Evolutionary conservation across 2,888 invertebrate genomes (phyloP).

Genomic region (Hypomecis atomaria): DNA sequence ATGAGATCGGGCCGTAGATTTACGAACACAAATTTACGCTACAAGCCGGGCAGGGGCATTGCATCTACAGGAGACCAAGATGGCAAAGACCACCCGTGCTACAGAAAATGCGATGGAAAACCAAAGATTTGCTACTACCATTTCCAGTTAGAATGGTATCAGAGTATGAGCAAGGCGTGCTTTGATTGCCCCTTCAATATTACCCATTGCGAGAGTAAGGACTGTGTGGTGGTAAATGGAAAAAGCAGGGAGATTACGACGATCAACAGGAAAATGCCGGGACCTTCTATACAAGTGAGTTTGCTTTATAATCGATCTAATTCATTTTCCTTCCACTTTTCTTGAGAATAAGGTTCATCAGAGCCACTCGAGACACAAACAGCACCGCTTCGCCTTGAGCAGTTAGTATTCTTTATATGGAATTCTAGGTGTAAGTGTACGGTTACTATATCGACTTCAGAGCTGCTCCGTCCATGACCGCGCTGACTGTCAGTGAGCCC

Average conservation of each 20-base stretch:
- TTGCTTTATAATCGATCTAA: neutral
- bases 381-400: too few species aligned
- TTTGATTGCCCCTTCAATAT: neutral
- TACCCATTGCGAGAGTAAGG: neutral
- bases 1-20: neutral
- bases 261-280: conserved; percentile 2
- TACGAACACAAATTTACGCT: neutral
- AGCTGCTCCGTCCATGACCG: too few species aligned
- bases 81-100: neutral
- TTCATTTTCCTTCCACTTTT: neutral
- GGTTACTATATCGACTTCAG: too few species aligned
- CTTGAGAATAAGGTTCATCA: neutral
- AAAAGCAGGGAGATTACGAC: neutral
- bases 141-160: conserved; percentile 88
- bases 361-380: too few species aligned
- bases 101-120: neutral
- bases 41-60: neutral
- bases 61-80: neutral
- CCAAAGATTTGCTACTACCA: conserved; percentile 31
- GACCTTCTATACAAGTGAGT: conserved; percentile 4
- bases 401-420: too few species aligned
- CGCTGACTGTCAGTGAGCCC: too few species aligned
- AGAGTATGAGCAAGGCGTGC: conserved; percentile 87
- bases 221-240: neutral
- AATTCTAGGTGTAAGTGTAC: too few species aligned